Evolutionary conservation across 1,140 invertebrate genomes (phyloP), one percentile per base, ranked within the genome.

Genomic region (Sarcophaga bullata): DNA sequence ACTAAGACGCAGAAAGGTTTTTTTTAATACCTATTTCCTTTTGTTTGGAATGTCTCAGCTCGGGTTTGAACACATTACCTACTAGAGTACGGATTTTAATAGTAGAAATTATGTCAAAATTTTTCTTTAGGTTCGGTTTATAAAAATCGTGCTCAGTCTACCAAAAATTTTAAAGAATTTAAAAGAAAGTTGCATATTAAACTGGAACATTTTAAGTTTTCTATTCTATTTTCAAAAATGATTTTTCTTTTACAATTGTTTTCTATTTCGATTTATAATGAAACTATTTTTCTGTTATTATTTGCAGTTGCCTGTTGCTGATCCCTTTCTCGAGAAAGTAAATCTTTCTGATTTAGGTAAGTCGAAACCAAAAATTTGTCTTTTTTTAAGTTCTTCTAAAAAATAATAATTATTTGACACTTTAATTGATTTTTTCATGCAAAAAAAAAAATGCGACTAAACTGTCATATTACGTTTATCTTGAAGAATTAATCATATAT

Each of bases 301-400:
- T 25, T 95, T 96, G 73, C 93, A 97, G 96, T 92, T 97, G 86
- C 96, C 96, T 68, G 95, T 96, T 9, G 95, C 95, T 19, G 96
- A 97, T 91, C 96, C 96, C 37, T 97, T 97, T 91, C 90, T 97
- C 90, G 96, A 97, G 90, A 96, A 96, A 92, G 94, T 96, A 85
- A 95, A 93, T 86, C 92, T 96, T 78, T 95, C 94, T 46, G 95
- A 96, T 92, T 92, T 96, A 86, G 95, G 95, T 97, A 91, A 95
- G 95, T 94, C 1, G n/a, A 50, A 54, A 47, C n/a, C 13, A 52
- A 81, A 73, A 37, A 6, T n/a, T n/a, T 48, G 47, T 9, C 19
- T 72, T 72, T 81, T 19, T 81, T 11, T 72, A 81, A n/a, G n/a
- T 4, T 37, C 1, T 37, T 37, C 25, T 72, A 73, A 72, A 81